Evolutionary conservation across 2,888 invertebrate species (phyloP).

Genomic region (Phania funesta): DNA sequence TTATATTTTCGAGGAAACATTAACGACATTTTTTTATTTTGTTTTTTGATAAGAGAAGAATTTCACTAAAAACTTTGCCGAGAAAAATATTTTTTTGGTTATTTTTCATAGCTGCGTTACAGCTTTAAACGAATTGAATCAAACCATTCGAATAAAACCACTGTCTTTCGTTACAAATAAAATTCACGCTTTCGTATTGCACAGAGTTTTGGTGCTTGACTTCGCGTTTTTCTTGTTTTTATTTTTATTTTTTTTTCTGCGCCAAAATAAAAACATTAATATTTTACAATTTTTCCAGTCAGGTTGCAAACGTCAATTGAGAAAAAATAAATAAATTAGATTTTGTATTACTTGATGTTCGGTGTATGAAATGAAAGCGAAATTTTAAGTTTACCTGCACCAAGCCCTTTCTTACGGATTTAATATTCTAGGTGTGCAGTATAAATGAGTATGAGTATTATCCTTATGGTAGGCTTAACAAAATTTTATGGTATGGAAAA

Average conservation of each 20-base stretch:
- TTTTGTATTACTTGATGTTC: constrained; percentile 12
- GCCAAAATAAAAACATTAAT: constrained; percentile 42
- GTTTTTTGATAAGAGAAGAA: too few species aligned
- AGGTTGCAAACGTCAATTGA: not conserved
- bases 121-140: too few species aligned
- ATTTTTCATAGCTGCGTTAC: too few species aligned
- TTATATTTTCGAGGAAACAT: too few species aligned
- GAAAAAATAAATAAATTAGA: constrained; percentile 51
- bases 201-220: not conserved
- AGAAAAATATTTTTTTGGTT: too few species aligned
- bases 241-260: not conserved
- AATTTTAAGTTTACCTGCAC: not conserved
- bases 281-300: constrained; percentile 44
- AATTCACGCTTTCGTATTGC: not conserved
- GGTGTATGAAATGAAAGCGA: constrained; percentile 4
- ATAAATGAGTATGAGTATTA: too few species aligned
- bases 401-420: not conserved
- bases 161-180: not conserved
- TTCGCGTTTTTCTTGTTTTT: not conserved
- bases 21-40: too few species aligned
- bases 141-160: not conserved
- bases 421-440: not conserved
- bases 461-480: too few species aligned
- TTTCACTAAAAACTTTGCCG: too few species aligned
- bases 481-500: constrained; percentile 55